Base-by-base conservation (phyloP, 2,888 invertebrate genomes). In the Ormyrus nitidulus region DNA sequence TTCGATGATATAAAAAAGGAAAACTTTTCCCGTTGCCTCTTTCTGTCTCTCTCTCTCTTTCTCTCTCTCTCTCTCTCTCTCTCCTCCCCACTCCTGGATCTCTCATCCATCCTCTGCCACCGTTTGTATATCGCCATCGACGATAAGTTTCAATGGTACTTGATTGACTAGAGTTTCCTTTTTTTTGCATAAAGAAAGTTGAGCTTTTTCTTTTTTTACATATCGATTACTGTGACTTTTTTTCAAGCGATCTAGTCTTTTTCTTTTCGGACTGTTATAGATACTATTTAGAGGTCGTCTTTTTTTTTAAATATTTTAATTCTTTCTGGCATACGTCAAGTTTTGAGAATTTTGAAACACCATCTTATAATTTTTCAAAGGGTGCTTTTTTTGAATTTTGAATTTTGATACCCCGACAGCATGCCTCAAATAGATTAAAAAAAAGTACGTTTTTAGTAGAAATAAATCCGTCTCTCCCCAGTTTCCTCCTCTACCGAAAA, bases 1-100 rank as follows among this genome's bases (percentile, higher is more conserved):
- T 87, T 86, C 84, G 83, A 84, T 82, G 48, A 46, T 49, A 48
- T 51, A 73, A 68, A 61, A 56, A 64, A 13, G 53, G 7, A 53
- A 82, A 83, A 72, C 65, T 73, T 3, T 7, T 80, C 83, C 84
- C 79, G 78, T 64, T 75, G 77, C 76, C 80, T 74, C 71, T 77
- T 62, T 69, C 34, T 34, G 34, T 34, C 34, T 34, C 34, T 34
- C 34, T 74, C 71, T 77, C 66, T 69, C 79, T 77, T 59, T 75
- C 79, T 74, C 80, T 34, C 34, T 34, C 34, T 34, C 34, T 34
- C 34, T 34, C 34, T 34, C 34, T 34, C 34, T 74, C 71, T 77
- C 66, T 69, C 13, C 10, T 69, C 34, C 44, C 44, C n/a, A 44
- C 13, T 11, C 34, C 70, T 49, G 46, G 53, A 8, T 48, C 66